These are phyloP conservation scores for Micrasema longulum DNA, from an alignment of 1,140 invertebrate species.

Conservation along the genomic window DNA sequence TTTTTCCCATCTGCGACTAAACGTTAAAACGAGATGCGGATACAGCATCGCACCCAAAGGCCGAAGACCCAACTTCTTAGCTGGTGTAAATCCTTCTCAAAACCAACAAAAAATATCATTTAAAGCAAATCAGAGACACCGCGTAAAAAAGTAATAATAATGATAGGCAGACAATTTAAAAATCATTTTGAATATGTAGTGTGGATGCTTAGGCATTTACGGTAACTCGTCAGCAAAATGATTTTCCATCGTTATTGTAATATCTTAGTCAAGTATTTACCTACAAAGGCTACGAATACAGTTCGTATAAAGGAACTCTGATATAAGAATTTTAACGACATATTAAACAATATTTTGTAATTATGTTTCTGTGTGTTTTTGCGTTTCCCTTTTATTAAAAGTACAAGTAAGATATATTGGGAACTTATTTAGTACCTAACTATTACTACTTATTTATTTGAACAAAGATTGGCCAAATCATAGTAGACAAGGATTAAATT, in stretches of 20 bases:
- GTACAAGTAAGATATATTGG: slow-evolving; percentile 40
- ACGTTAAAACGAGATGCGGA: slow-evolving; percentile 22
- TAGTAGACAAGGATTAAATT: too few species aligned
- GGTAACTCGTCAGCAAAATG: too few species aligned
- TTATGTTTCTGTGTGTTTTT: not conserved
- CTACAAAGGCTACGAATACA: too few species aligned
- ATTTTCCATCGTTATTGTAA: too few species aligned
- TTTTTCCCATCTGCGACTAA: slow-evolving; percentile 31
- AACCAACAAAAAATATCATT: not conserved
- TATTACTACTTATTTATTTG: too few species aligned
- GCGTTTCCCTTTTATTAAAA: not conserved
- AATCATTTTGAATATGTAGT: not conserved
- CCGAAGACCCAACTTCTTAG: slow-evolving; percentile 18
- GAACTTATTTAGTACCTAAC: slow-evolving; percentile 8
- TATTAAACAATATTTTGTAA: too few species aligned
- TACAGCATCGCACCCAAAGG: slow-evolving; percentile 34
- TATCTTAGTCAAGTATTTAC: too few species aligned
- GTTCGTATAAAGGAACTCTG: too few species aligned
- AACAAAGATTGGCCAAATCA: too few species aligned
- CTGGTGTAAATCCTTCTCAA: slow-evolving; percentile 23
- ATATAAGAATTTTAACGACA: too few species aligned
- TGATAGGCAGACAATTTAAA: not conserved
- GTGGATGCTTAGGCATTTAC: too few species aligned
- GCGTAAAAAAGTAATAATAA: not conserved
- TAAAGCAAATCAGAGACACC: not conserved